phyloP scores from a whole-genome alignment of 2,113 vertebrate species.

The Phalacrocorax brasilianus region DNA sequence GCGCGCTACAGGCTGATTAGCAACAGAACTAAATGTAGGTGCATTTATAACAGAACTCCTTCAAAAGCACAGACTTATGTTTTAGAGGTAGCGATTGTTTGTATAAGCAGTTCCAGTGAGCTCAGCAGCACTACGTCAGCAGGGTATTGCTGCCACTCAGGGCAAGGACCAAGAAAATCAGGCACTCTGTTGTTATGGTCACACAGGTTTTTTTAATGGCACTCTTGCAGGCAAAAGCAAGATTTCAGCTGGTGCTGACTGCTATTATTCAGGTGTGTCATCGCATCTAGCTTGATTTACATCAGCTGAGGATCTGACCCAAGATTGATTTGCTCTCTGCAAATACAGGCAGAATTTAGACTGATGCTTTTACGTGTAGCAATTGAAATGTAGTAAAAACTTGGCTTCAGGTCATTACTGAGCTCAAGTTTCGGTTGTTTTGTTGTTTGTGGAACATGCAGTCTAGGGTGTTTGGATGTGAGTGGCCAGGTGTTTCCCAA shows the following conservation, averaged over 20 bases:
- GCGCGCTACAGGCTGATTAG: not conserved
- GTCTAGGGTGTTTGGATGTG: not conserved
- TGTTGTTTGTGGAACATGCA: not conserved
- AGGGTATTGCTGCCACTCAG: not conserved
- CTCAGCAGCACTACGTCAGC: not conserved
- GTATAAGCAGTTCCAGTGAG: not conserved
- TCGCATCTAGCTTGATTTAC: not conserved
- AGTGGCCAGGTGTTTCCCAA: slow-evolving; percentile 17
- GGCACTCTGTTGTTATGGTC: not conserved
- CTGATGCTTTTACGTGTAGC: not conserved
- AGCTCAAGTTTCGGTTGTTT: slow-evolving; percentile 17
- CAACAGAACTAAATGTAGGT: not conserved
- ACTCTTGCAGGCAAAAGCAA: not conserved
- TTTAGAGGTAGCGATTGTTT: not conserved
- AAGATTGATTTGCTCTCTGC: not conserved
- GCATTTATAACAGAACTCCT: not conserved
- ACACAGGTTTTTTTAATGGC: not conserved
- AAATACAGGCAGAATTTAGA: not conserved
- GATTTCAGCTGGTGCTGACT: not conserved
- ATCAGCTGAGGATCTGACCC: not conserved
- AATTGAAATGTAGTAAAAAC: not conserved
- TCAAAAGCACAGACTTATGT: not conserved
- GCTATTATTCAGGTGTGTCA: not conserved
- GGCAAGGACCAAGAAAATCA: not conserved
- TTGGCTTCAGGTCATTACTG: not conserved